Base-by-base conservation (phyloP, 1,140 invertebrate genomes). In the Scaptomyza graminum region DNA sequence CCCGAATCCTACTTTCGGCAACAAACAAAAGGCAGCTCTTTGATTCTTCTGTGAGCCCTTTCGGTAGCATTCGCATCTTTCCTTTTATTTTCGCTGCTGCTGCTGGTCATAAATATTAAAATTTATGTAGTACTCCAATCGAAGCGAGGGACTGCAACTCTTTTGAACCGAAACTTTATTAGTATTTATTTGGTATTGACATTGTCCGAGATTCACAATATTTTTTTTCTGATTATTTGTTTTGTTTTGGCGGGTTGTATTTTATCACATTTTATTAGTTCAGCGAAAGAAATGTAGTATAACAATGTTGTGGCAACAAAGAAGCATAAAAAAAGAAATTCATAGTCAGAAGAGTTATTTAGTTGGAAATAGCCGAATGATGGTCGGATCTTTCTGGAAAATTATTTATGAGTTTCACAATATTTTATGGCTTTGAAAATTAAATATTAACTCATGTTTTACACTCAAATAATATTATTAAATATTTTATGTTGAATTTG, bases 161-260 rank as follows among this genome's bases (percentile, higher is more conserved):
- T 66, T 60, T 34, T 61, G 65, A 72, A 63, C 69, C 69, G 5
- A 34, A 34, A 67, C 61, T 84, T 84, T 84, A 81, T 84, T 84
- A 85, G 72, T 85, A 76, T 83, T 84, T 83, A 83, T 83, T 83
- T 84, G 63, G 67, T 84, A 82, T 72, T 76, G 72, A 63, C 82
- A 59, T 63, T 74, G 81, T 76, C 74, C 73, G 67, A 80, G 49
- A 65, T 60, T 39, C 18, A 22, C 18, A 22, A 3, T 22, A 1
- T n/a, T n/a, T 49, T 37, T 55, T 31, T 11, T 39, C 1, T 25
- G 37, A n/a, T n/a, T n/a, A n/a, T n/a, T 22, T 41, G 28, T 41
- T 41, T 41, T 41, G 5, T 41, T 75, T 73, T 41, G 46, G 69
- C 55, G 56, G 41, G 9, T 57, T 50, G 41, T 31, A 57, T 63